Conservation (phyloP, 2,888 invertebrate genomes). For the Pterobdella sp. region DNA sequence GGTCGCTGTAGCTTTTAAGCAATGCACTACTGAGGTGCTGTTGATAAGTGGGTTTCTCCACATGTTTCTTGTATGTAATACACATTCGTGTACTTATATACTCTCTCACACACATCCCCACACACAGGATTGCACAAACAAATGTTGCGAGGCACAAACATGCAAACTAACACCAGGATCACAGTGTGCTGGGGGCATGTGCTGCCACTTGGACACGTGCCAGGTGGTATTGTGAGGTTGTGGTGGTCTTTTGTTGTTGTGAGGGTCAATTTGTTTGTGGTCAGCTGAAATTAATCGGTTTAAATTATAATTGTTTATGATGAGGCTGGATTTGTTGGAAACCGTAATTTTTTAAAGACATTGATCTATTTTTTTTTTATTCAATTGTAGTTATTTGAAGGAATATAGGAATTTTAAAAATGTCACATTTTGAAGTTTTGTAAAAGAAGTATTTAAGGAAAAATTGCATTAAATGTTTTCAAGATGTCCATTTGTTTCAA, state of each 20-base stretch:
- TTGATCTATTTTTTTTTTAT: background rate
- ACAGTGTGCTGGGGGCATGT: constrained; percentile 65
- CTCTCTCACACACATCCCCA: background rate
- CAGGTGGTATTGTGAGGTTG: constrained; percentile 52
- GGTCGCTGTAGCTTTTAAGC: too few relatives aligned
- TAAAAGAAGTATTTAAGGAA: background rate
- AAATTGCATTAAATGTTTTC: too few relatives aligned
- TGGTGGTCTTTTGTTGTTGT: background rate
- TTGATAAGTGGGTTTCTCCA: background rate
- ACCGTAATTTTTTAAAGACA: background rate
- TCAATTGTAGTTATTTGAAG: background rate
- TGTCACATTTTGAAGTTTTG: background rate
- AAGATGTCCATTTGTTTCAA: too few relatives aligned
- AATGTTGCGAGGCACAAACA: constrained; percentile 1
- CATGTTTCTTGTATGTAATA: background rate
- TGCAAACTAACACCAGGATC: background rate
- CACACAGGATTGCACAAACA: constrained; percentile 9
- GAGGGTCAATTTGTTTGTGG: background rate
- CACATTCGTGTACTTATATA: background rate
- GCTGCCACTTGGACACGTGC: constrained; percentile 69
- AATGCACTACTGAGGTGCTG: background rate
- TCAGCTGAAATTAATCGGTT: background rate
- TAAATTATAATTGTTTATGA: background rate
- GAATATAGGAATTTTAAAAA: background rate
- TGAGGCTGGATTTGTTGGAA: background rate